Evolutionary conservation across 1,140 invertebrate genomes (phyloP), one percentile per base, ranked within the genome.

Genomic region (Apis dorsata): DNA sequence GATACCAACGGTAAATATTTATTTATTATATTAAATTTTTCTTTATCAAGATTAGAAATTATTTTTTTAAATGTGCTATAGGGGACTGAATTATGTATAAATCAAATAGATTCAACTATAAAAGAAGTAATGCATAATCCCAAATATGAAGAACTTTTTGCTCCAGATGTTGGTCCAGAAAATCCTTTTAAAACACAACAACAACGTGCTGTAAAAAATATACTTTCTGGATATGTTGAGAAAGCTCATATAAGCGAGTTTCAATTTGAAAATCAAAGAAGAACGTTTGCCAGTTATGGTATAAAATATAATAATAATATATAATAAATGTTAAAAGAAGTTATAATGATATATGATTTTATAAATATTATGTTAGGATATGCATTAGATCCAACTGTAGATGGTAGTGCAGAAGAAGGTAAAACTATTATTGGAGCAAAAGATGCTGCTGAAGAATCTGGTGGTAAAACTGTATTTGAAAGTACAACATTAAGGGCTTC

Each of bases 201-300:
- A 91, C 96, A 98, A 93, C 96, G 95, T 86, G 97, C 98, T 3
- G 91, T 95, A 2, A 98, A 98, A 92, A 99, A 99, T 92, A 99
- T 97, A 82, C 93, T 99, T 0, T 97, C 99, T 49, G 99, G 99
- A 19, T 99, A 96, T 95, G 97, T 99, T 9, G 99, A 99, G 92
- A 96, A 97, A 88, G 98, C 99, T 9, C 98, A 99, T 93, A 96
- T 99, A 53, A 99, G 97, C 94, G 97, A 98, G 90, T 99, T 99
- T 94, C 97, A 99, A 89, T 99, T 99, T 96, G 99, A 99, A 94
- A 99, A 98, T 92, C 99, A 99, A 91, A 95, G 99, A 85, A 95
- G 98, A 91, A 99, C 98, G 17, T 99, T 99, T 93, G 95, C 96
- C 55, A 98, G 97, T 91, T 99, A 97, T 94, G 98, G 96, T 96